These are phyloP conservation scores for Noctua fimbriata DNA, from an alignment of 2,888 invertebrate genomes.

Conservation along the genomic window DNA sequence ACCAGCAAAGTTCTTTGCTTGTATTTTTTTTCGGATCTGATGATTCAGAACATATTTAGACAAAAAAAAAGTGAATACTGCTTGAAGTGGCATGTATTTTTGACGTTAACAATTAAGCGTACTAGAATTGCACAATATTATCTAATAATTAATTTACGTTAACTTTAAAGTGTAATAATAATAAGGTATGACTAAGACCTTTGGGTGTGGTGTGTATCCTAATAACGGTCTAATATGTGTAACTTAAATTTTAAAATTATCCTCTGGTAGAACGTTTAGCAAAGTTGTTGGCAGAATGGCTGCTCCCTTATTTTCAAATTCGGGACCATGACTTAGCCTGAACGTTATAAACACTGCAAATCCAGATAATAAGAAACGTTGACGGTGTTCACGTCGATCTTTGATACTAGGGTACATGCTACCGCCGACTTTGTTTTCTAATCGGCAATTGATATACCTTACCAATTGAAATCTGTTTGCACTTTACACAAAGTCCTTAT, in stretches of 20 bases:
- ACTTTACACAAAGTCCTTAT: constrained; percentile 41
- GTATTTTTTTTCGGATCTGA: constrained; percentile 38
- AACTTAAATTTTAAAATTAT: constrained; percentile 61
- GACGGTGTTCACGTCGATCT: constrained; percentile 19
- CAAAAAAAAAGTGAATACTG: constrained; percentile 57
- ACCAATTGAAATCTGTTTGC: constrained; percentile 39
- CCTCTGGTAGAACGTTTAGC: constrained; percentile 47
- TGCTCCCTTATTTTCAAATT: constrained; percentile 60
- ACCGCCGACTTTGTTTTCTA: constrained; percentile 35
- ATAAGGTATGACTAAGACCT: constrained; percentile 69
- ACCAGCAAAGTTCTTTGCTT: constrained; percentile 26
- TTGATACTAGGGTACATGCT: constrained; percentile 58
- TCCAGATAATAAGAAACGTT: constrained; percentile 20
- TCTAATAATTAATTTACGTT: constrained; percentile 69
- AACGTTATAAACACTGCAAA: constrained; percentile 33
- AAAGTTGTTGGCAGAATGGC: constrained; percentile 48
- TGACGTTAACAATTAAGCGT: constrained; percentile 69
- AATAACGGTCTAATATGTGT: constrained; percentile 68
- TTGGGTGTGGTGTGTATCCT: constrained; percentile 69
- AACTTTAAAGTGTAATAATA: constrained; percentile 69
- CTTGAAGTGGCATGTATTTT: constrained; percentile 66
- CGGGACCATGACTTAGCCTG: constrained; percentile 64
- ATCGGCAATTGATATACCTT: constrained; percentile 56
- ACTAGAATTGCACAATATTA: constrained; percentile 74
- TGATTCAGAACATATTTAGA: constrained; percentile 31